Conservation (phyloP, 2,888 invertebrate species). For the Eilema griseolum region DNA sequence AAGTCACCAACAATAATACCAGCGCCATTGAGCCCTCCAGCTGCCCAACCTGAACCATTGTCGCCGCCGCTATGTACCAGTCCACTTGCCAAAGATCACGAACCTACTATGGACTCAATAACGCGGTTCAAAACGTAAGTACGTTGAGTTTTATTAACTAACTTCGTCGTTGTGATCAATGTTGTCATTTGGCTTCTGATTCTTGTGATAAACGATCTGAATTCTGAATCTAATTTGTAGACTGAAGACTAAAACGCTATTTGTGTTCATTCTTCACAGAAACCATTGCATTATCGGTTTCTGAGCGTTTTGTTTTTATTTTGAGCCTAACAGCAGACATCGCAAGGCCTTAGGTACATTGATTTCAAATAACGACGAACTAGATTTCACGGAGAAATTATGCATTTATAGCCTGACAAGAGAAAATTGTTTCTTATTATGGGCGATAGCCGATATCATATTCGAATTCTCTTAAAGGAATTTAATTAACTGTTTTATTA, state of each 20-base stretch:
- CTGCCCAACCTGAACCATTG: constrained; percentile 58
- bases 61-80: constrained; percentile 82
- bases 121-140: constrained; percentile 84
- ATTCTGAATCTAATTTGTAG: background rate
- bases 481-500: background rate
- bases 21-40: constrained; percentile 53
- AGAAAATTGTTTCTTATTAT: background rate
- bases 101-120: constrained; percentile 76
- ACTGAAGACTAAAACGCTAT: background rate
- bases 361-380: background rate
- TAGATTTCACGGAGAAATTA: background rate
- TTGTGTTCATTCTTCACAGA: background rate
- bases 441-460: background rate
- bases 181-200: constrained; percentile 25
- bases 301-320: background rate
- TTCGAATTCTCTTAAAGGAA: background rate
- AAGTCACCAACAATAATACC: constrained; percentile 29
- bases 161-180: constrained; percentile 31
- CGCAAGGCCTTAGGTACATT: background rate
- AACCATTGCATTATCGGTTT: background rate
- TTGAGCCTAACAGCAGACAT: background rate
- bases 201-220: background rate
- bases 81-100: constrained; percentile 74
- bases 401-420: background rate
- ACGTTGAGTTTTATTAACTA: constrained; percentile 31